phyloP scores from a whole-genome alignment of 2,888 invertebrate species.

The Agrochola macilenta region DNA sequence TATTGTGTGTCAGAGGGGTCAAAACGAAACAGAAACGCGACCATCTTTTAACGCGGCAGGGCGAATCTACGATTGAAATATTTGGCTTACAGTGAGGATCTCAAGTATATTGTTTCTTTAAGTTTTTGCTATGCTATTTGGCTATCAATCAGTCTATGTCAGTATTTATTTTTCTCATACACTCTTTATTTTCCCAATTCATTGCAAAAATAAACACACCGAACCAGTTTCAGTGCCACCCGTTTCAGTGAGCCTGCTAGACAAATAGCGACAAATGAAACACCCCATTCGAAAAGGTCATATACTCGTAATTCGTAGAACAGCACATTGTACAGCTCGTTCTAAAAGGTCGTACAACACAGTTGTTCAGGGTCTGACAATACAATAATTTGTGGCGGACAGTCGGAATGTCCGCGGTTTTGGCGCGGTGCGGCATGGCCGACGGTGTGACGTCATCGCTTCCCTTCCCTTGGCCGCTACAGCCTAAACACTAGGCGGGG shows the following conservation, averaged over 20 bases:
- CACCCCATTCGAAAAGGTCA: constrained; percentile 27
- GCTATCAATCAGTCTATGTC: too few species aligned
- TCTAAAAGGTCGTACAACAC: constrained; percentile 38
- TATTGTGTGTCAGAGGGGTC: too few species aligned
- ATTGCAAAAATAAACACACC: constrained; percentile 1
- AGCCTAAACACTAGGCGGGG: constrained; percentile 58
- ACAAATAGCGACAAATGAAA: constrained; percentile 48
- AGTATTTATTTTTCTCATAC: too few species aligned
- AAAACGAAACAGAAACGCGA: too few species aligned
- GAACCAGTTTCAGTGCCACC: neutral
- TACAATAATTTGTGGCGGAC: constrained; percentile 72
- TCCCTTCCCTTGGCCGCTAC: constrained; percentile 64
- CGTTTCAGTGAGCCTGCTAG: constrained; percentile 10
- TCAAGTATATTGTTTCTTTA: too few species aligned
- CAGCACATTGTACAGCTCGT: constrained; percentile 29
- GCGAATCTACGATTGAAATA: too few species aligned
- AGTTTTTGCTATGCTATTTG: too few species aligned
- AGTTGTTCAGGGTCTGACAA: constrained; percentile 60
- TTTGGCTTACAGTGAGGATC: too few species aligned
- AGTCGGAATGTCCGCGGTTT: constrained; percentile 72
- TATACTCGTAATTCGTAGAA: constrained; percentile 30
- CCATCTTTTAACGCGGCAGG: too few species aligned
- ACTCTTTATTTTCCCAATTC: neutral
- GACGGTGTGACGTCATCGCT: constrained; percentile 80
- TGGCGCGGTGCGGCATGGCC: constrained; percentile 80